Evolutionary conservation across 2,888 invertebrate species (phyloP).

Genomic region (Sinopyrophorus schimmeli): DNA sequence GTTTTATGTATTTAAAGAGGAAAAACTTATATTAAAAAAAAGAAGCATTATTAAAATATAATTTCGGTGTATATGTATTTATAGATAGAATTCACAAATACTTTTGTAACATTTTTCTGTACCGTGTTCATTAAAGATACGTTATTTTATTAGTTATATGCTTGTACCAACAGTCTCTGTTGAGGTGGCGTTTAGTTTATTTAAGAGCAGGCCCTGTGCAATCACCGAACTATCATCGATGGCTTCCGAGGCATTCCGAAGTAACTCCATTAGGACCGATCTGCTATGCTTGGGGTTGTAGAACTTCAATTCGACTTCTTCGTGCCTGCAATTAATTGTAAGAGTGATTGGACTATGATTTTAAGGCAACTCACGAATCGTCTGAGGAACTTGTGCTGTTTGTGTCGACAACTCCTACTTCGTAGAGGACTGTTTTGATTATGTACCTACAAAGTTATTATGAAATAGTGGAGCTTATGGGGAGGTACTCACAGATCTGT

Average conservation of each 20-base stretch:
- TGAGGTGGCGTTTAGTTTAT: too few relatives aligned
- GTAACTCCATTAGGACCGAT: too few relatives aligned
- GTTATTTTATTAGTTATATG: conserved; percentile 14
- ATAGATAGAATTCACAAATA: conserved; percentile 1
- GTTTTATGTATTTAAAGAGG: neutral
- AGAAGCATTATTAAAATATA: conserved; percentile 1
- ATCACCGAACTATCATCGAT: too few relatives aligned
- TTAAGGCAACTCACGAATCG: conserved; percentile 45
- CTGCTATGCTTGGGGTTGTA: conserved; percentile 58
- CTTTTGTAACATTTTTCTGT: conserved; percentile 18
- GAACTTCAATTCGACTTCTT: conserved; percentile 60
- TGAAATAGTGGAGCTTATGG: too few relatives aligned
- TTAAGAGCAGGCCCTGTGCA: too few relatives aligned
- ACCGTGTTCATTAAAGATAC: conserved; percentile 15
- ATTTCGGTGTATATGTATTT: conserved; percentile 9
- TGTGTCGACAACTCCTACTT: conserved; percentile 65
- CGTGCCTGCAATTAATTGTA: conserved; percentile 51
- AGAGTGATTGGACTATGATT: neutral
- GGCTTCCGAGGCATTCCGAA: too few relatives aligned
- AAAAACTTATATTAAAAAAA: neutral
- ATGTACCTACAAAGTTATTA: conserved; percentile 58
- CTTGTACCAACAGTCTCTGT: too few relatives aligned
- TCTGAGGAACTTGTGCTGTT: conserved; percentile 52
- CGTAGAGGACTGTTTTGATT: conserved; percentile 62
- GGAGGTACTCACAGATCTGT: too few relatives aligned